Conservation (phyloP, 2,113 vertebrate species). For the Vimba vimba region DNA sequence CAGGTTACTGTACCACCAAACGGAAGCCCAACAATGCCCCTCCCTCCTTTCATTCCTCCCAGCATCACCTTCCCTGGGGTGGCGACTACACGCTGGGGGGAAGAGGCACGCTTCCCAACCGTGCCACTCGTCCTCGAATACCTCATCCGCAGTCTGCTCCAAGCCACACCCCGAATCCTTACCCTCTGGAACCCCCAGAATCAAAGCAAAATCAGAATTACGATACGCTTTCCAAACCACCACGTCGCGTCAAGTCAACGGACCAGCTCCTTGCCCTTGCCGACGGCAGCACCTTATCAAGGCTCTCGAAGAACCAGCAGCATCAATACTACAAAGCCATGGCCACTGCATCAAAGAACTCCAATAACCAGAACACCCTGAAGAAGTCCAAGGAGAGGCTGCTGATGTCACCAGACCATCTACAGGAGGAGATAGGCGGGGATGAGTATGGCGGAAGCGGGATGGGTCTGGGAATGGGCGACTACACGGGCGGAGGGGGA, state of each 20-base stretch:
- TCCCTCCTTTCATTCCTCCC: constrained; percentile 79
- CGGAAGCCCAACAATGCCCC: constrained; percentile 80
- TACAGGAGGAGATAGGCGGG: constrained; percentile 75
- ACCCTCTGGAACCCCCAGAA: constrained; percentile 78
- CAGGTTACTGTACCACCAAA: constrained; percentile 89
- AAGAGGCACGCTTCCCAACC: constrained; percentile 85
- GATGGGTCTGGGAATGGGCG: constrained; percentile 46
- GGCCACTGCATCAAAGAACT: constrained; percentile 75
- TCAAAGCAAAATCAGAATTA: constrained; percentile 78
- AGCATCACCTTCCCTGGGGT: constrained; percentile 81
- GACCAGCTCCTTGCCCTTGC: constrained; percentile 83
- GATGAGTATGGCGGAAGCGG: constrained; percentile 42
- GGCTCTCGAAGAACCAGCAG: constrained; percentile 80
- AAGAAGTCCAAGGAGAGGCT: constrained; percentile 77
- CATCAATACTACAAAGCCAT: constrained; percentile 82
- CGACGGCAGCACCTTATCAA: constrained; percentile 77
- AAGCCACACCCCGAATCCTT: constrained; percentile 81
- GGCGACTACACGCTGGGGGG: constrained; percentile 81
- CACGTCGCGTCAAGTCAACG: constrained; percentile 87
- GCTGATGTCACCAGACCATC: constrained; percentile 86
- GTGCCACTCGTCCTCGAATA: constrained; percentile 80
- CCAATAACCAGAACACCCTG: constrained; percentile 77
- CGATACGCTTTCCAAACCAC: constrained; percentile 80
- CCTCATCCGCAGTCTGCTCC: constrained; percentile 71
- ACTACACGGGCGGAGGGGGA: constrained; percentile 47